Base-by-base conservation (phyloP, 2,888 invertebrate species). In the Glomeris marginata region DNA sequence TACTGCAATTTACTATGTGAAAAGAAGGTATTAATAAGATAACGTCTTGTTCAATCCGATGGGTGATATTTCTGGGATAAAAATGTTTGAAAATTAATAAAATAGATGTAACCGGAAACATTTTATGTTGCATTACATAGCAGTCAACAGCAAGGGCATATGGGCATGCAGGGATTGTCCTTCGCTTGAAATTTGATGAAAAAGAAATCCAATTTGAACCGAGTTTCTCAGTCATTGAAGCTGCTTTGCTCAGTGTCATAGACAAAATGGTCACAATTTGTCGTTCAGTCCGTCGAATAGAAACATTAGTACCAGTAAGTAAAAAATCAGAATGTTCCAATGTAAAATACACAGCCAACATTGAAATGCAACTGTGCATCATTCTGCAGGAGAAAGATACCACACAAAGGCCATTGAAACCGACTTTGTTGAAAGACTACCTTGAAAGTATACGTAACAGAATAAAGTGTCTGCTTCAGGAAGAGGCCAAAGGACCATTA, bases 1-100 rank as follows among this genome's bases (percentile, higher is more conserved):
- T 91, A 78, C 62, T 78, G 82, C 1, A 71, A 81, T 45, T 84
- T 84, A 57, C 74, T 92, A 35, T 73, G 79, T 56, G 82, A 84
- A 62, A 77, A 80, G 57, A 77, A 78, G 63, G 88, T 87, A 72
- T 62, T 69, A 15, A 35, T 5, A 10, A 42, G n/a, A 28, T 28
- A 28, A 28, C 28, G 3, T 38, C 18, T n/a, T 40, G 18, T n/a
- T 40, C 8, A 40, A 15, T 40, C 8, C 40, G 40, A 11, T 40
- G 18, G 6, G n/a, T 40, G 18, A 40, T 40, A 15, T 40, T 40
- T 40, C 5, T 6, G n/a, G n/a, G n/a, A n/a, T n/a, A n/a, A n/a
- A n/a, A n/a, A n/a, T n/a, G n/a, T n/a, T n/a, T n/a, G n/a, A n/a
- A n/a, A n/a, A n/a, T n/a, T n/a, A n/a, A n/a, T n/a, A n/a, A n/a